These are phyloP conservation scores for Ptyas mucosa DNA, from an alignment of 2,113 vertebrate genomes.

Conservation along the genomic window DNA sequence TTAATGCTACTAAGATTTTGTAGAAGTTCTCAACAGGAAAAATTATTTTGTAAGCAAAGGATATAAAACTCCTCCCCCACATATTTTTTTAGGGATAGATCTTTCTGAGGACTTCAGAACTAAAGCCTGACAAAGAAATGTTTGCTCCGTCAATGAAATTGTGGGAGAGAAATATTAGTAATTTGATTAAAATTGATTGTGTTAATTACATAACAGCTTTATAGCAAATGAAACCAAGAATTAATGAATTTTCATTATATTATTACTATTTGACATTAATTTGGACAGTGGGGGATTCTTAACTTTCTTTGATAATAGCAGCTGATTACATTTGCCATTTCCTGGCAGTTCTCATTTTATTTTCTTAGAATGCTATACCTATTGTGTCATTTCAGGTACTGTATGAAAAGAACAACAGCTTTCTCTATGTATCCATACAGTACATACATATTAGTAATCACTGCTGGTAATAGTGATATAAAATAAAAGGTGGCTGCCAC, in stretches of 20 bases:
- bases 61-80: background rate
- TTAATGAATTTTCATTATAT: background rate
- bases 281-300: background rate
- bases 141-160: background rate
- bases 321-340: background rate
- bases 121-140: background rate
- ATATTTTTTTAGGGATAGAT: background rate
- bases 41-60: background rate
- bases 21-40: background rate
- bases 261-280: background rate
- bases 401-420: background rate
- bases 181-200: background rate
- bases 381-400: background rate
- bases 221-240: background rate
- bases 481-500: background rate
- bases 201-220: background rate
- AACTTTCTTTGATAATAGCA: background rate
- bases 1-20: background rate
- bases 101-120: background rate
- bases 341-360: background rate
- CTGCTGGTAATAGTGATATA: background rate
- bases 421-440: background rate
- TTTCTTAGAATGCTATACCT: background rate
- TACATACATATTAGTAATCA: background rate
- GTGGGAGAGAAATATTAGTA: background rate